Evolutionary conservation across 2,797 vertebrate genomes (phyloP), one percentile per base, ranked within the genome.

Genomic region (Aulostomus chinensis): DNA sequence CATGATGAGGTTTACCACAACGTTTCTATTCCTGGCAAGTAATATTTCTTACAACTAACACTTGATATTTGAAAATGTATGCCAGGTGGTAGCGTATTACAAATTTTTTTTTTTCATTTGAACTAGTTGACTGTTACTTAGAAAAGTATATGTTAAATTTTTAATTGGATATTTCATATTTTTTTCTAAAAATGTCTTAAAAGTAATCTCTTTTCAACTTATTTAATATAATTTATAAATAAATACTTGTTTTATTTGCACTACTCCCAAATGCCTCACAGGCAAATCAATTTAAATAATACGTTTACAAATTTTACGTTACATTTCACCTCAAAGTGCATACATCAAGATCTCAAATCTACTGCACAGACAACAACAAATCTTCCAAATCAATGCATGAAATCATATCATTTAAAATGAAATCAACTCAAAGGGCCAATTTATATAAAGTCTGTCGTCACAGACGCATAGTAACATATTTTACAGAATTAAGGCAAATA

Each of bases 401-500:
- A 63, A 68, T 48, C 51, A 66, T 47, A 64, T 58, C 10, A 31
- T 53, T 58, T 57, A 62, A 17, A 66, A 68, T 58, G 42, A 80
- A 78, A 67, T 73, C 25, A 46, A 54, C 56, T 77, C 35, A 75
- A 16, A 48, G 68, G 59, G 60, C 43, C 55, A 36, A 66, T 68
- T 60, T 39, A 52, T 58, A 72, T 58, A 53, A 58, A 59, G 36
- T 58, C 31, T 76, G 50, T 64, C 55, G 54, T 56, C 22, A 70
- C 37, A 73, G 52, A 65, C 38, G 36, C 52, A 70, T 58, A 58
- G 76, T 58, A 54, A 73, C 54, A 68, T 73, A 68, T 68, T 73
- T 56, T 77, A 84, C 69, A 90, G 64, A 73, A 56, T 62, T 31
- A 70, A 81, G 86, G 85, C 88, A 88, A 50, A 74, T 54, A 88